A percentile compares a stretch with the other conserved stretches of the same genome.
Evolutionary conservation across 2,888 invertebrate genomes (phyloP).

Genomic region (Cylloceria caligata): DNA sequence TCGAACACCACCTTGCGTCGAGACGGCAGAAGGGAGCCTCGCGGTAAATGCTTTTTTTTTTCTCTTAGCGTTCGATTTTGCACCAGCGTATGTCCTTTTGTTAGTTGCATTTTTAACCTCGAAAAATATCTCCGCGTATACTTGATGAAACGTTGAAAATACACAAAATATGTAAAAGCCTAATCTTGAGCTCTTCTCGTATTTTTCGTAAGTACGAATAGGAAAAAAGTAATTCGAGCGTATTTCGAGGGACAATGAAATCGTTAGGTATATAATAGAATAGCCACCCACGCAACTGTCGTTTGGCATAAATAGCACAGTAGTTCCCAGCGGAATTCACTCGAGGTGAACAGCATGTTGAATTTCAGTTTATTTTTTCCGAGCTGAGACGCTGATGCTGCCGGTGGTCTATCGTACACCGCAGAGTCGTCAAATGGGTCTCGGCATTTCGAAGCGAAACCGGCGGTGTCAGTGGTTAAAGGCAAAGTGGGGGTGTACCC

Average conservation of each 20-base stretch:
- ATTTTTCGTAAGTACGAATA: not conserved
- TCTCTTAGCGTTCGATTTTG: constrained; percentile 46
- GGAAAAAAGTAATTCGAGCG: not conserved
- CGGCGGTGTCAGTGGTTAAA: constrained; percentile 76
- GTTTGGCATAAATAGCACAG: not conserved
- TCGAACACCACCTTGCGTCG: constrained; percentile 55
- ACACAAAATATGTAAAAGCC: constrained; percentile 9
- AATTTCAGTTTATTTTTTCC: constrained; percentile 15
- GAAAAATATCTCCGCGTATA: constrained; percentile 50
- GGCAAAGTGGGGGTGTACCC: constrained; percentile 79
- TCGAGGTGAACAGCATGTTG: constrained; percentile 16
- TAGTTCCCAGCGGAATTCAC: constrained; percentile 7
- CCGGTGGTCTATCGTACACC: constrained; percentile 46
- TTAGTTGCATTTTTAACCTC: constrained; percentile 43
- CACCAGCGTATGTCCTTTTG: not conserved
- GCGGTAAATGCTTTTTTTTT: constrained; percentile 58
- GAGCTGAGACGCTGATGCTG: not conserved
- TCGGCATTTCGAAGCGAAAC: constrained; percentile 49
- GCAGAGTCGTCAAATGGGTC: constrained; percentile 74
- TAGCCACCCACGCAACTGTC: constrained; percentile 18
- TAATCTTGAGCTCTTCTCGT: constrained; percentile 10
- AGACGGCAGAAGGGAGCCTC: constrained; percentile 13
- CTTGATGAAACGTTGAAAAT: constrained; percentile 25
- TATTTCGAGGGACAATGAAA: constrained; percentile 33
- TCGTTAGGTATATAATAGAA: constrained; percentile 17